Base-by-base conservation (phyloP, 1,140 invertebrate genomes). In the Acromyrmex heyeri region DNA sequence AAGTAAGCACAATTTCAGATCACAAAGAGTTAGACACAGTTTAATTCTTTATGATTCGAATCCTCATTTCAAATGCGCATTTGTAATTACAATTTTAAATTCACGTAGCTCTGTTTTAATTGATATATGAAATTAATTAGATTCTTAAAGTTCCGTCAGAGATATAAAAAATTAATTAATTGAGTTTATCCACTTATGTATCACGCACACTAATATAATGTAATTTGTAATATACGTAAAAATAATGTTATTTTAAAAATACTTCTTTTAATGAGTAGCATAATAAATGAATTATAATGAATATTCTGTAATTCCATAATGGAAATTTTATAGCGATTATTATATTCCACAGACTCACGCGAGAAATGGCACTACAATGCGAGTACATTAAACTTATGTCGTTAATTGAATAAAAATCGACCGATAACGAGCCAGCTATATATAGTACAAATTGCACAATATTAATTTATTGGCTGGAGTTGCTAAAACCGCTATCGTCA, bases 371-470 rank as follows among this genome's bases (percentile, higher is more conserved):
- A 61, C 38, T 18, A 61, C 55, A 21, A 59, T 12, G 53, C 38
- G 24, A 82, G 3, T 59, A 73, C 12, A 48, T 82, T 73, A 82
- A 81, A 83, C 24, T 83, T 75, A 27, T 14, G 14, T 73, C 14
- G 79, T 61, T 75, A 83, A 83, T 73, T 83, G n/a, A 53, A 10
- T 34, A 69, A 21, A 50, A 65, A 88, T 88, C 76, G 34, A 48
- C 18, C 27, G 67, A 76, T 76, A 86, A 81, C 12, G 10, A 86
- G 12, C 18, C 6, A 59, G 18, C n/a, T 70, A 34, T 44, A 59
- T 38, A 59, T 34, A 38, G 8, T n/a, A 16, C 5, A 18, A 34
- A 24, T 75, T 78, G 55, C 57, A 30, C 14, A 27, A 86, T 57
- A 62, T 73, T 61, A 61, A 61, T 21, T 21, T 38, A 34, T 61